A percentile compares a stretch with the other conserved stretches of the same genome.
phyloP scores from a whole-genome alignment of 30 jellyfish, hydroid and myxozoan genomes.

The Turritopsis dohrnii region DNA sequence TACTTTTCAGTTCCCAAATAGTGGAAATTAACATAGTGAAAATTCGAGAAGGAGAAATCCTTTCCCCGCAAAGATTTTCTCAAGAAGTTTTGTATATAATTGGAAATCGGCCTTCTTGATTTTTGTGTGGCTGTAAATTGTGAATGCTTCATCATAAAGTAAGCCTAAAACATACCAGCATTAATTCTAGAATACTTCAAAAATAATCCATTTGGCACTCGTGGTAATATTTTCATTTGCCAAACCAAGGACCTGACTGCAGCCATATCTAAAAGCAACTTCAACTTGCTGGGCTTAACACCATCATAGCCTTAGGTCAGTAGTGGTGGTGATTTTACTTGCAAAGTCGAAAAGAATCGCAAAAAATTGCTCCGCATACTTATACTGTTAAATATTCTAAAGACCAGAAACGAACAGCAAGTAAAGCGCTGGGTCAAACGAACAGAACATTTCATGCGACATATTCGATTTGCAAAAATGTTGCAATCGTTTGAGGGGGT shows the following conservation, averaged over 20 bases:
- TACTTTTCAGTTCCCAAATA: too few relatives aligned
- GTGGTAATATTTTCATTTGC: not conserved
- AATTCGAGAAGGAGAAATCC: too few relatives aligned
- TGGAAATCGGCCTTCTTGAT: too few relatives aligned
- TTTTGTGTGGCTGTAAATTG: too few relatives aligned
- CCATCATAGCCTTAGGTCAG: not conserved
- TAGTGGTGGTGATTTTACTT: not conserved
- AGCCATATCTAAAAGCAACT: not conserved
- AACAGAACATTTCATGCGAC: too few relatives aligned
- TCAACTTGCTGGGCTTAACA: not conserved
- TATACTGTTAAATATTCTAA: not conserved
- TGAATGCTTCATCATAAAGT: too few relatives aligned
- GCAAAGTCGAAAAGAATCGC: not conserved
- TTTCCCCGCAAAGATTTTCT: too few relatives aligned
- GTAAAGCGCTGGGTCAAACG: too few relatives aligned
- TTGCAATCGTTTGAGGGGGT: too few relatives aligned
- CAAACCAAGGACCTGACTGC: not conserved
- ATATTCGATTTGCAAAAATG: too few relatives aligned
- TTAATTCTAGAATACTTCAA: not conserved
- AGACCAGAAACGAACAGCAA: not conserved
- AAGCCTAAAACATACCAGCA: not conserved
- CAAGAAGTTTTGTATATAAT: too few relatives aligned
- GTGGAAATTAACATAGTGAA: too few relatives aligned
- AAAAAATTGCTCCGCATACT: not conserved
- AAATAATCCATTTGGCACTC: not conserved